Base-by-base conservation (phyloP, 1,140 invertebrate genomes). In the Pentalonia nigronervosa region DNA sequence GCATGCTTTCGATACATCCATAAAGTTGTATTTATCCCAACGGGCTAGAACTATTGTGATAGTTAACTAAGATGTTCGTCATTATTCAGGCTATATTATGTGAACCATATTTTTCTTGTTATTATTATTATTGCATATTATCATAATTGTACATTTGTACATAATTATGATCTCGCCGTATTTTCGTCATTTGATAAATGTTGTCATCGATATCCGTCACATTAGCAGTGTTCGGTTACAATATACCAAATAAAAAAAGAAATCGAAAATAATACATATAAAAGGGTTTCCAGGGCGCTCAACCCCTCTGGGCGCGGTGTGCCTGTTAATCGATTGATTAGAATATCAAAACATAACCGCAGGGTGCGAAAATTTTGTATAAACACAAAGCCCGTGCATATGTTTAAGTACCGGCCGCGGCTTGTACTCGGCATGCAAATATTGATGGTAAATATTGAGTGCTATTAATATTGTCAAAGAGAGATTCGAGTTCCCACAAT, bases 361-460 rank as follows among this genome's bases (percentile, higher is more conserved):
- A 86, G 91, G 91, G 91, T 56, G 91, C 91, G 91, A 93, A 86
- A 92, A 92, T 92, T 91, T 83, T 14, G 47, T 83, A 92, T 92
- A 92, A 81, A 92, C 41, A 92, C 91, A 92, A 67, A 90, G 87
- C 21, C 67, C 81, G 81, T 84, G 47, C 76, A 53, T 84, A 83
- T 48, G 50, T 67, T 76, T 81, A 81, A 30, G 81, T 56, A 36
- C 91, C 48, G 34, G n/a, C 50, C 20, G 88, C 23, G 88, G 88
- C 50, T 89, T 93, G 81, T 86, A 93, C 81, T 92, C n/a, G 48
- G 81, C 81, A 86, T 86, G 91, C 91, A 93, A 93, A 93, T 93
- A 93, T 93, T 93, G 91, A 93, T 93, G 91, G 91, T 93, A 93
- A 93, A 93, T 93, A 93, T 93, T 93, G 91, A 93, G 91, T 93